Conservation (phyloP, 2,888 invertebrate genomes). For the Philopedon plagiatum region DNA sequence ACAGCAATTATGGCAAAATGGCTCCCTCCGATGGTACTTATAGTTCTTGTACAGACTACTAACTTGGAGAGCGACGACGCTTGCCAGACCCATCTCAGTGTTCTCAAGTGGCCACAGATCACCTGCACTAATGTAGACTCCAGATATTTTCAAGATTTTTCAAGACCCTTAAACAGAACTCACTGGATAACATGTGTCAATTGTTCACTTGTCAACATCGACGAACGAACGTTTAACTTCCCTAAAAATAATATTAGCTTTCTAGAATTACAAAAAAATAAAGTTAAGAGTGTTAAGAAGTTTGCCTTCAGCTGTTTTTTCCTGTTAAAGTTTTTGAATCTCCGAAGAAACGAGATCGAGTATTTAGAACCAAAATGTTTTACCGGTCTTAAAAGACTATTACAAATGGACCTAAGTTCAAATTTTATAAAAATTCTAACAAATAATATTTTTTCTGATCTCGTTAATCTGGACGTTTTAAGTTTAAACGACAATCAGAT, state of each 20-base stretch:
- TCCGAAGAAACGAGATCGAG: slow-evolving; percentile 64
- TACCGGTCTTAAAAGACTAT: slow-evolving; percentile 62
- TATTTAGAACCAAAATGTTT: slow-evolving; percentile 65
- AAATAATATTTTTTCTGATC: slow-evolving; percentile 64
- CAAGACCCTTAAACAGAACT: slow-evolving; percentile 60
- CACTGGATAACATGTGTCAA: slow-evolving; percentile 64
- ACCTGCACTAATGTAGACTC: slow-evolving; percentile 63
- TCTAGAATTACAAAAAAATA: slow-evolving; percentile 60
- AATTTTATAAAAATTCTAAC: slow-evolving; percentile 62
- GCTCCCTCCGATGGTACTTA: slow-evolving; percentile 55
- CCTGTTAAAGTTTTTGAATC: slow-evolving; percentile 63
- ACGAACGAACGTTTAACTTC: slow-evolving; percentile 63
- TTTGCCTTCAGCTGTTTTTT: slow-evolving; percentile 62
- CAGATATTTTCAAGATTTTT: slow-evolving; percentile 61
- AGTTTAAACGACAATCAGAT: slow-evolving; percentile 66
- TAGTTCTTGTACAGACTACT: slow-evolving; percentile 51
- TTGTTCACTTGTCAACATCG: slow-evolving; percentile 62
- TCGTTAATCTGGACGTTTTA: slow-evolving; percentile 65
- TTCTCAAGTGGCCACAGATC: slow-evolving; percentile 61
- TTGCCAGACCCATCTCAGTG: slow-evolving; percentile 58
- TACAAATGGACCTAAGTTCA: slow-evolving; percentile 63
- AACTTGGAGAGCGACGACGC: slow-evolving; percentile 54
- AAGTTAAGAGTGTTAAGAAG: slow-evolving; percentile 59
- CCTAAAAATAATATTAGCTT: slow-evolving; percentile 62
- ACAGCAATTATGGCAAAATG: slow-evolving; percentile 64